Conservation (phyloP, 1,140 invertebrate species). For the Leptoteleia sp. region DNA sequence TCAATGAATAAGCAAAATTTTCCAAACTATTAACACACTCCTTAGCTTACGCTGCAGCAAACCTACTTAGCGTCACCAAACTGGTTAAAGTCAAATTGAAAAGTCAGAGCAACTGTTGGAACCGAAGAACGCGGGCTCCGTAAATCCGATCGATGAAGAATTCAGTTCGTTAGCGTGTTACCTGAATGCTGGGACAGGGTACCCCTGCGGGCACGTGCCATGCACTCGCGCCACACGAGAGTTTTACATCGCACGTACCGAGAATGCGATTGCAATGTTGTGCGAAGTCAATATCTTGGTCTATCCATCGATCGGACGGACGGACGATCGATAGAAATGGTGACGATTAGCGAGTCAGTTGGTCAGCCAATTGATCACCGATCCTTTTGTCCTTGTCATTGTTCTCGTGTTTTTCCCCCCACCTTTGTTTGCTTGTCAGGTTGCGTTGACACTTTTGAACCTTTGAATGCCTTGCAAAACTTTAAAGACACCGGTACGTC, state of each 20-base stretch:
- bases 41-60: slow-evolving; percentile 22
- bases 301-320: slow-evolving; percentile 66
- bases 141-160: slow-evolving; percentile 68
- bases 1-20: no score
- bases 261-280: slow-evolving; percentile 50
- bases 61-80: background rate
- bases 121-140: slow-evolving; percentile 27
- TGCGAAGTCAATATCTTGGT: slow-evolving; percentile 62
- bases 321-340: slow-evolving; percentile 51
- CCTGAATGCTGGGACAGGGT: slow-evolving; percentile 99
- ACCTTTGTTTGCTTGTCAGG: slow-evolving; percentile 56
- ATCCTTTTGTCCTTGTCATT: slow-evolving; percentile 57
- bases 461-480: slow-evolving; percentile 45
- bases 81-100: background rate
- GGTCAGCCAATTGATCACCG: slow-evolving; percentile 55
- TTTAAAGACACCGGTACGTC: slow-evolving; percentile 15
- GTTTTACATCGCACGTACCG: slow-evolving; percentile 65
- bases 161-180: slow-evolving; percentile 82
- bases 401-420: slow-evolving; percentile 51
- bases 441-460: slow-evolving; percentile 40
- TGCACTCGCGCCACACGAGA: slow-evolving; percentile 70
- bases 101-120: background rate
- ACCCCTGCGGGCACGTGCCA: slow-evolving; percentile 89
- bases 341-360: slow-evolving; percentile 58
- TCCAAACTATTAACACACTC: slow-evolving; percentile 42